Evolutionary conservation across 2,113 vertebrate genomes (phyloP), one percentile per base, ranked within the genome.

Genomic region (Rhinolophus ferrumequinum): DNA sequence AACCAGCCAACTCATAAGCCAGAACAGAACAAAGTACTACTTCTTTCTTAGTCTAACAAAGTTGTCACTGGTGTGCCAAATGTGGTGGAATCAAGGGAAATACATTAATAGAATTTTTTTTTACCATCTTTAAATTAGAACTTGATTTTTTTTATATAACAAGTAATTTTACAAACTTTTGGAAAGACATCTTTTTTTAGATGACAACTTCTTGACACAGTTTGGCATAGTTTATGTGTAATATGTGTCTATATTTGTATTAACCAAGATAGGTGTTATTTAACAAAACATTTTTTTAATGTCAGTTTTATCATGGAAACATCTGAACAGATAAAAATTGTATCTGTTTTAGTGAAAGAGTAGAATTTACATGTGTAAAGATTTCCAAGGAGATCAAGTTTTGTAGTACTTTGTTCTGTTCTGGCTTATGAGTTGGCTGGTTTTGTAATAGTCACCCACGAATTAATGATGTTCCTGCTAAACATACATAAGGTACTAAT

Each of bases 331-430:
- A 56, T 60, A 84, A 83, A 79, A 83, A 30, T 73, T 81, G 18
- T 85, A 67, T 69, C 18, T 89, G 12, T 92, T 69, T 83, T 76
- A 94, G 50, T 38, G 9, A 35, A 79, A 80, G 62, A 72, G 19
- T 26, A 58, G 72, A 96, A 84, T 82, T 94, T 90, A 75, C 16
- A 76, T 44, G 81, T 47, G 38, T 90, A 80, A 92, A 88, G 41
- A 84, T 62, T 95, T 95, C 82, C 69, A 77, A 80, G 56, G 54
- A 83, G 11, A 64, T 85, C 56, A 81, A 60, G 28, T 66, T 84
- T 90, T 79, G 69, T 82, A 62, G 69, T 82, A 47, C 79, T 94
- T 97, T 91, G 33, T 88, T 72, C 76, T 85, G n/a, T 81, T 93
- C 28, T 86, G 62, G 38, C 30, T 85, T 88, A 54, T 35, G 24